These are phyloP conservation scores for Xerus rutilus DNA, from an alignment of 2,797 vertebrate genomes.

Conservation along the genomic window DNA sequence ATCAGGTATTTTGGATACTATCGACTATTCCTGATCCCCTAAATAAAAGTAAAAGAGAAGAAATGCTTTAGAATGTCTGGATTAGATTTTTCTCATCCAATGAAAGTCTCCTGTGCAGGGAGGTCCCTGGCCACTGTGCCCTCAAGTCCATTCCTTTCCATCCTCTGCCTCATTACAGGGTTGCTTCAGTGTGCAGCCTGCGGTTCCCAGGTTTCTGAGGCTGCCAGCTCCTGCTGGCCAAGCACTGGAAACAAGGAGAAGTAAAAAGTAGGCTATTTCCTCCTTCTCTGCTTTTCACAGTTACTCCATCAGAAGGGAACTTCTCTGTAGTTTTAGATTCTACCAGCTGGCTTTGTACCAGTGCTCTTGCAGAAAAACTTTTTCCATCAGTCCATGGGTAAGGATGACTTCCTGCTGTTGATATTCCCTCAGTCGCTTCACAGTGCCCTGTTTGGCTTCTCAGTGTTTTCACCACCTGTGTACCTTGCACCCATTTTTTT, in stretches of 20 bases:
- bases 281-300: not conserved
- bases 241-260: not conserved
- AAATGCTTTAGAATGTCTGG: not conserved
- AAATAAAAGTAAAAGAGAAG: not conserved
- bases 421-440: not conserved
- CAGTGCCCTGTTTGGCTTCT: not conserved
- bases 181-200: fast-evolving
- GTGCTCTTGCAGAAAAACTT: not conserved
- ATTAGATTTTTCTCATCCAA: not conserved
- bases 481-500: not conserved
- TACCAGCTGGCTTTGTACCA: fast-evolving
- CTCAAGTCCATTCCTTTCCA: not conserved
- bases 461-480: too few relatives aligned
- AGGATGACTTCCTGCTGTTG: not conserved
- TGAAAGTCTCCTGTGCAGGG: not conserved
- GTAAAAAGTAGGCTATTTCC: not conserved
- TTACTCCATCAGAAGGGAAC: not conserved
- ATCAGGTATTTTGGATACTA: not conserved
- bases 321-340: not conserved
- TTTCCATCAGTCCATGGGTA: too few relatives aligned
- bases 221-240: not conserved
- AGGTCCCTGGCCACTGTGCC: not conserved
- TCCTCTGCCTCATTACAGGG: too few relatives aligned
- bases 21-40: not conserved
- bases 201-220: not conserved